Evolutionary conservation across 2,113 vertebrate genomes (phyloP).

Genomic region (Rutilus rutilus): DNA sequence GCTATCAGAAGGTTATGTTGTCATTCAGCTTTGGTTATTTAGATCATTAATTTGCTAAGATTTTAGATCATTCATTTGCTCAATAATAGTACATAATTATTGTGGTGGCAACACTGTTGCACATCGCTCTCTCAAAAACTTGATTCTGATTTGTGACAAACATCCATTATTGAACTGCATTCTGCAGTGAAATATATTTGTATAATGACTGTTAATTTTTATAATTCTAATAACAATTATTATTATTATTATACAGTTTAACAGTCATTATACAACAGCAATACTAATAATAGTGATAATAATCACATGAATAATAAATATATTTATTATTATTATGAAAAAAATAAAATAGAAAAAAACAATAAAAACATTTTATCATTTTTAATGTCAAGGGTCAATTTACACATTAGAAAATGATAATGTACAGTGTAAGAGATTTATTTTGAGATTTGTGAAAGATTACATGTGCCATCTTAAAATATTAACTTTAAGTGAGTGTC

Average conservation of each 20-base stretch:
- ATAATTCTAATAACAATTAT: background rate
- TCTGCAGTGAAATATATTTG: background rate
- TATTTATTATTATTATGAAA: no score
- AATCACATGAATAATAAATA: no score
- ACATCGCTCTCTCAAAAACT: background rate
- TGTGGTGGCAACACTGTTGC: background rate
- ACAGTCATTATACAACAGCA: background rate
- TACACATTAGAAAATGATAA: no score
- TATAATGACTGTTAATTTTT: background rate
- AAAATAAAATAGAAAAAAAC: no score
- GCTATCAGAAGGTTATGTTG: background rate
- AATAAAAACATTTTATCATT: no score
- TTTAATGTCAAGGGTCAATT: no score
- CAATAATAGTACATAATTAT: background rate
- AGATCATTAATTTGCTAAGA: background rate
- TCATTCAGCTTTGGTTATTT: background rate
- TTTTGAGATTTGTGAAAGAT: background rate
- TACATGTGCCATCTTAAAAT: background rate
- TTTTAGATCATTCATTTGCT: no score
- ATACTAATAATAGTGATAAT: background rate
- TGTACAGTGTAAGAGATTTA: background rate
- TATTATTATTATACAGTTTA: no score
- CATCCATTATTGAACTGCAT: no score
- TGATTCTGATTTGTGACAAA: background rate
- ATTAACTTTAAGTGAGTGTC: background rate